A percentile compares a stretch with the other conserved stretches of the same genome.
phyloP scores from a whole-genome alignment of 1,140 invertebrate species.

The Tachypleus tridentatus region DNA sequence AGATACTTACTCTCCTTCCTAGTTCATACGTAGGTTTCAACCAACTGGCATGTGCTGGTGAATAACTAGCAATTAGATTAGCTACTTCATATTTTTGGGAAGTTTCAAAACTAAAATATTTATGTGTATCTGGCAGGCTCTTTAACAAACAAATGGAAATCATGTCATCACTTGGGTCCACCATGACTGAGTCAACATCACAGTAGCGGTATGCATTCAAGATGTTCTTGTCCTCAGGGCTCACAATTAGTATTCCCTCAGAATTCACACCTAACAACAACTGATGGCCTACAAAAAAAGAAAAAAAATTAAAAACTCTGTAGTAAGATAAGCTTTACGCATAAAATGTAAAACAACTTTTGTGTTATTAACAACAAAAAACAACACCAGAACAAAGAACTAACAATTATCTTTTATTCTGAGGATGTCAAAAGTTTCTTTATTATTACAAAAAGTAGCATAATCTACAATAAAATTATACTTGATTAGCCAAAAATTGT shows the following conservation, averaged over 20 bases:
- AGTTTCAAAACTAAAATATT: constrained; percentile 89
- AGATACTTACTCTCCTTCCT: constrained; percentile 39
- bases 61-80: constrained; percentile 82
- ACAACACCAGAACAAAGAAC: too few species aligned
- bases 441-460: too few species aligned
- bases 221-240: constrained; percentile 78
- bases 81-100: constrained; percentile 77
- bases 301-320: not conserved
- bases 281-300: constrained; percentile 35
- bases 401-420: too few species aligned
- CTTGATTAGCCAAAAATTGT: too few species aligned
- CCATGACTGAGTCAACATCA: constrained; percentile 59
- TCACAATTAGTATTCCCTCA: constrained; percentile 76
- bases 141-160: constrained; percentile 62
- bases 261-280: constrained; percentile 75
- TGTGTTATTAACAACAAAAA: too few species aligned
- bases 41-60: constrained; percentile 67
- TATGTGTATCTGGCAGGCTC: constrained; percentile 51
- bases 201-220: constrained; percentile 75
- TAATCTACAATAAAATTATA: too few species aligned
- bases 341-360: not conserved
- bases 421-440: too few species aligned
- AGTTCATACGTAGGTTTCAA: constrained; percentile 68
- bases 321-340: not conserved
- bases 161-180: constrained; percentile 81